Base-by-base conservation (phyloP, 1,140 invertebrate species). In the Solenopsis fugax region DNA sequence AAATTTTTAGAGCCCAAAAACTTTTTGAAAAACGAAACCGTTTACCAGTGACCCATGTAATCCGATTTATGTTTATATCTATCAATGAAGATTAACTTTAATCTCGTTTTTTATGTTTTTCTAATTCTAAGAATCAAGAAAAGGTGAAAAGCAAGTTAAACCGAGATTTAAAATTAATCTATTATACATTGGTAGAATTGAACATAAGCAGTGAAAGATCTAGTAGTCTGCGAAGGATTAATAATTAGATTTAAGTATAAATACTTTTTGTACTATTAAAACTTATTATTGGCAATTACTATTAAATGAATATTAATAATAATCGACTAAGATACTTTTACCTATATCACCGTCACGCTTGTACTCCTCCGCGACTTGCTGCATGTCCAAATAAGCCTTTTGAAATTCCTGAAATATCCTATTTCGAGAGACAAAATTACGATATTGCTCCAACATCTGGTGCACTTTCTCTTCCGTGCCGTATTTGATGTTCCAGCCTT, bases 381-480 rank as follows among this genome's bases (percentile, higher is more conserved):
- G 98, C 96, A 99, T 98, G 92, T 99, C 98, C 86, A 97, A 95
- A 92, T 97, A 98, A 24, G 98, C 98, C 96, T 98, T 98, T 92
- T 99, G 98, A 95, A 99, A 99, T 95, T 98, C 98, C 94, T 99
- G 98, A 95, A 99, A 98, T 91, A 99, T 98, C 94, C 98, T 97
- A 95, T 98, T 98, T 90, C 97, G 97, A 4, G 98, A 98, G 16
- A 99, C 98, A 95, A 98, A 99, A 96, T 98, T 98, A 88, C 97
- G 96, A 93, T 99, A 99, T 92, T 99, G 98, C 88, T 98, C 97
- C 88, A 99, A 94, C 94, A 99, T 96, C 87, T 97, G 97, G 91
- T 97, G 96, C 2, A 98, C 98, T 93, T 98, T 97, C 81, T 98
- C 97, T 91, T 98, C 97, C 12, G 96, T 95, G 21, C 98, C 98